Percentiles rank a stretch among this genome's conserved stretches.
phyloP scores from a whole-genome alignment of 1,140 invertebrate genomes.

The Venturia canescens region DNA sequence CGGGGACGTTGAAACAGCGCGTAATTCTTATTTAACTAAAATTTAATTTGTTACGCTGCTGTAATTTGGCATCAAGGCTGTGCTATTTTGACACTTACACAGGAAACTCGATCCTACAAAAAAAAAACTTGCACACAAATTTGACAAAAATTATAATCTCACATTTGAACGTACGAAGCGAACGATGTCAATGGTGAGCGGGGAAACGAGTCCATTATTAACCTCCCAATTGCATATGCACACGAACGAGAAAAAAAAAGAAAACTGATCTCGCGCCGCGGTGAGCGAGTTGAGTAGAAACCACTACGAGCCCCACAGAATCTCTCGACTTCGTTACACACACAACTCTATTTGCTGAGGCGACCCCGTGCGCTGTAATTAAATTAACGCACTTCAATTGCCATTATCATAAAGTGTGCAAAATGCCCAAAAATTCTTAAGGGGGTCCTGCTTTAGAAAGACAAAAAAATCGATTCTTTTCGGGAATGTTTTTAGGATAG shows the following conservation, averaged over 20 bases:
- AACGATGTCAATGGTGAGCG: constrained; percentile 15
- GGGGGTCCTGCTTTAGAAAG: no score
- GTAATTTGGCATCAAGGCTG: background rate
- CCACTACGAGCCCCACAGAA: background rate
- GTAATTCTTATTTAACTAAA: constrained; percentile 21
- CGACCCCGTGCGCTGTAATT: constrained; percentile 27
- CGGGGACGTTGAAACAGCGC: background rate
- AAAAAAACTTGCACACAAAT: background rate
- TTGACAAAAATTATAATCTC: constrained; percentile 11
- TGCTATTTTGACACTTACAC: constrained; percentile 5
- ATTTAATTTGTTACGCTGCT: constrained; percentile 17
- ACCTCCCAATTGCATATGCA: constrained; percentile 3
- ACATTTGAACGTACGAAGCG: background rate
- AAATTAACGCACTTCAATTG: constrained; percentile 35
- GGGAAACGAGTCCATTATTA: constrained; percentile 19
- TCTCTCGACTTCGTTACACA: background rate
- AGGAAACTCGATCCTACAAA: constrained; percentile 14
- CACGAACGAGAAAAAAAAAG: background rate
- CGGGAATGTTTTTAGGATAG: no score
- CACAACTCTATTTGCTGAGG: background rate
- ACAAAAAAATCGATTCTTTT: no score
- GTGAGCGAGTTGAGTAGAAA: background rate
- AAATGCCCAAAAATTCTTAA: constrained; percentile 1
- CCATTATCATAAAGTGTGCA: background rate
- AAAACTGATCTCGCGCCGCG: background rate